phyloP scores from a whole-genome alignment of 2,888 invertebrate species.

The Cacoxenus indagator region DNA sequence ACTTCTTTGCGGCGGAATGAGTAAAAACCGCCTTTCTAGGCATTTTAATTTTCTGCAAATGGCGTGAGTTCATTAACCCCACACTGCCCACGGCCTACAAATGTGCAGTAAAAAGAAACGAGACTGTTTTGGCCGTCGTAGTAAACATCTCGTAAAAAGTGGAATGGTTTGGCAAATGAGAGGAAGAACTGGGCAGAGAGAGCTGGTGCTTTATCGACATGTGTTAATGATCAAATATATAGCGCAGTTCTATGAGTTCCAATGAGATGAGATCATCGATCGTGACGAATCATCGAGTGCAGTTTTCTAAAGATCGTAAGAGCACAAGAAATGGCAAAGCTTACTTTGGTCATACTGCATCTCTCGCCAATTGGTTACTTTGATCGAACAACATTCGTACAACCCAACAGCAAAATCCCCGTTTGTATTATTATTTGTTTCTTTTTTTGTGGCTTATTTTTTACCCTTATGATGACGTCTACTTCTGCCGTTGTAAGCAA shows the following conservation, averaged over 20 bases:
- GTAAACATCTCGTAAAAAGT: constrained; percentile 8
- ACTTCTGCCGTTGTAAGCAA: constrained; percentile 5
- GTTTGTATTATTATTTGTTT: background rate
- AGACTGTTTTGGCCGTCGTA: background rate
- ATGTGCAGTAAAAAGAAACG: background rate
- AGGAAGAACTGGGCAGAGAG: background rate
- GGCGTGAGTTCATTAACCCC: constrained; percentile 24
- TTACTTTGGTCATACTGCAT: too few relatives aligned
- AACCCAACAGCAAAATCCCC: background rate
- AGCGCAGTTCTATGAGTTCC: background rate
- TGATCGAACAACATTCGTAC: background rate
- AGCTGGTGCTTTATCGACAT: background rate
- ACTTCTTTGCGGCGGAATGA: too few relatives aligned
- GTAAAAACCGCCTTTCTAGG: too few relatives aligned
- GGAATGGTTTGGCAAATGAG: background rate
- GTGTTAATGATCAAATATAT: background rate
- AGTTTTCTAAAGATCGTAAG: too few relatives aligned
- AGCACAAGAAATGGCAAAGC: too few relatives aligned
- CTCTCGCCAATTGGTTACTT: background rate
- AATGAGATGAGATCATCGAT: constrained; percentile 1
- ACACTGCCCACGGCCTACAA: background rate
- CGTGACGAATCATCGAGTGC: too few relatives aligned
- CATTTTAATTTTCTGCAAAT: too few relatives aligned
- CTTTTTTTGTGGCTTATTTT: background rate
- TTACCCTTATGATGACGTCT: background rate